These are phyloP conservation scores for Limenitis camilla DNA, from an alignment of 2,888 invertebrate species.

Conservation along the genomic window DNA sequence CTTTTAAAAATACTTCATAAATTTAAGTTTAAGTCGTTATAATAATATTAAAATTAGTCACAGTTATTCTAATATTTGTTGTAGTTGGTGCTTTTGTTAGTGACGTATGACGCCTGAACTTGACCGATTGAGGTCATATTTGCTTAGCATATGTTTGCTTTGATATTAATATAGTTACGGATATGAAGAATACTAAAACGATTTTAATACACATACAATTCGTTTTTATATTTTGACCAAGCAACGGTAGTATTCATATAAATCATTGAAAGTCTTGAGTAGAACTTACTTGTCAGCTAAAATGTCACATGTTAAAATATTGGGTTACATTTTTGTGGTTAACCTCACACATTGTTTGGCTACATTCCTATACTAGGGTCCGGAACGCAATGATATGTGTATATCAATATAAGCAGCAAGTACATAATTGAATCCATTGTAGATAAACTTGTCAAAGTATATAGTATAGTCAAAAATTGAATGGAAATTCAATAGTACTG, in stretches of 20 bases:
- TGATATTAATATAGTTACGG: too few relatives aligned
- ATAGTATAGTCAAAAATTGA: too few relatives aligned
- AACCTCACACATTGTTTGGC: slow-evolving; percentile 33
- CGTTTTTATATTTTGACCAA: background rate
- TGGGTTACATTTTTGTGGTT: slow-evolving; percentile 28
- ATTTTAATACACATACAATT: too few relatives aligned
- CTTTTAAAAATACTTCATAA: background rate
- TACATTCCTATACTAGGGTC: slow-evolving; percentile 12
- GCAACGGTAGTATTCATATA: background rate
- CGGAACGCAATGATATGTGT: slow-evolving; percentile 1
- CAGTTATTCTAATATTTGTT: too few relatives aligned
- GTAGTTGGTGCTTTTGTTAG: too few relatives aligned
- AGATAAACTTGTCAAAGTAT: background rate
- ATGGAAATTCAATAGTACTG: too few relatives aligned
- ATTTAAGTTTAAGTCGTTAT: background rate
- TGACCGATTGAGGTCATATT: too few relatives aligned
- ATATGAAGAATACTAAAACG: too few relatives aligned
- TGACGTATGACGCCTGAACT: too few relatives aligned
- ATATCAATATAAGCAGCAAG: background rate
- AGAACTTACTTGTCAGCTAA: slow-evolving; percentile 28
- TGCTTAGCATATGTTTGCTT: too few relatives aligned
- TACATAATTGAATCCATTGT: background rate
- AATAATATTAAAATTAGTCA: too few relatives aligned
- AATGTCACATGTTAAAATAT: slow-evolving; percentile 40
- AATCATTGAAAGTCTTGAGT: slow-evolving; percentile 1